Conservation (phyloP, 2,888 invertebrate genomes). For the Phortica magna region DNA sequence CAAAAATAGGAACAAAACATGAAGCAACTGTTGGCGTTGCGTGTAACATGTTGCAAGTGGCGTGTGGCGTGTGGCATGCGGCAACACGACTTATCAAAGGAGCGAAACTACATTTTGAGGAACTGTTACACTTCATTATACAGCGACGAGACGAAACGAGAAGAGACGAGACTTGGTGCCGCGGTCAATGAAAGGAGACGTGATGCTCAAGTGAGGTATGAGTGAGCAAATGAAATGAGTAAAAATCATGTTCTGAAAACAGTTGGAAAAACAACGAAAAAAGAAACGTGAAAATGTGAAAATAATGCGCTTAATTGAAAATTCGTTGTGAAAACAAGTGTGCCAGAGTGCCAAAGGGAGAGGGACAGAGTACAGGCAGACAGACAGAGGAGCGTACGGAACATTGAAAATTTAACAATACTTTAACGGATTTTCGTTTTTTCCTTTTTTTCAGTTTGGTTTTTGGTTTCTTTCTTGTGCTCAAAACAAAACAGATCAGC, state of each 20-base stretch:
- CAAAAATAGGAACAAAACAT: not conserved
- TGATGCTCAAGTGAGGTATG: no score
- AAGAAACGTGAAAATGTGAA: constrained; percentile 8
- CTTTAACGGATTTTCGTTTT: not conserved
- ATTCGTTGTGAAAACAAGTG: not conserved
- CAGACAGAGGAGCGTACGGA: not conserved
- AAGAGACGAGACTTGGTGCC: not conserved
- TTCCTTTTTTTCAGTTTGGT: not conserved
- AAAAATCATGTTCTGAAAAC: not conserved
- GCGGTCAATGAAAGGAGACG: not conserved
- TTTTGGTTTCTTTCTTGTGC: not conserved
- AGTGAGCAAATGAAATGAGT: no score
- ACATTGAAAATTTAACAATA: not conserved
- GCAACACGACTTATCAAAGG: not conserved
- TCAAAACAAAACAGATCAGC: constrained; percentile 20
- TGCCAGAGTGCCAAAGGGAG: not conserved
- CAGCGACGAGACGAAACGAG: not conserved
- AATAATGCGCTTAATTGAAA: constrained; percentile 30
- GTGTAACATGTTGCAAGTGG: not conserved
- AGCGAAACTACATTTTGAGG: constrained; percentile 17
- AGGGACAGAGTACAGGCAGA: not conserved
- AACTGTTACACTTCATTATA: not conserved
- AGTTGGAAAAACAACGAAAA: not conserved
- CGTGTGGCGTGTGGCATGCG: not conserved
- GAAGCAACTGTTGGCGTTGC: not conserved